Evolutionary conservation across 2,797 vertebrate species (phyloP), one percentile per base, ranked within the genome.

Genomic region (Morelia viridis): DNA sequence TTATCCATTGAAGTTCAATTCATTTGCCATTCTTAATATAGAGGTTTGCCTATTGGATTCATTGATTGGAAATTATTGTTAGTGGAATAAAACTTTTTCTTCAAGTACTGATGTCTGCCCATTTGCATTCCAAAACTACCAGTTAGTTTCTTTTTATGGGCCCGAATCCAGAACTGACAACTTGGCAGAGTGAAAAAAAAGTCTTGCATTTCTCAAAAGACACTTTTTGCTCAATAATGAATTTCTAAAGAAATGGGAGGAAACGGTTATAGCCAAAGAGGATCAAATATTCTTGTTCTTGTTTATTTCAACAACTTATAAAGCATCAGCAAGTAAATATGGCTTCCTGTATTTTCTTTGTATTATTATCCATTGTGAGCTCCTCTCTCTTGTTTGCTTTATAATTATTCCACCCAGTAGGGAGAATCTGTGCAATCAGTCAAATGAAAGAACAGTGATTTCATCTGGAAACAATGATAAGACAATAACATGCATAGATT

Each of bases 311-410:
- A 93, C 60, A 35, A 65, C 71, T 0, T 83, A 56, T 61, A 65
- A 95, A 91, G 85, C 57, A 26, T 46, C 92, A 64, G 64, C 19
- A 94, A 95, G 84, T 71, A 68, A 3, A 19, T 31, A 80, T 71
- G 93, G 71, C 60, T 94, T 94, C 93, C 93, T 94, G 62, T 93
- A 95, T 96, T 50, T 92, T 0, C 31, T 8, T 89, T 94, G 92
- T 71, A 68, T 95, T 83, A 90, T 94, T 95, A 92, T 64, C 89
- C 61, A 50, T 93, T 87, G 92, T 84, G 92, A 94, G 89, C 53
- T 87, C 91, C 89, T 89, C 65, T 93, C 88, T 64, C 65, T 94
- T 89, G 35, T 93, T 96, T 92, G 89, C 65, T 90, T 95, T 92
- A 50, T 76, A 91, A 93, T 96, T 93, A 93, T 93, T 96, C 58